phyloP scores from a whole-genome alignment of 2,797 vertebrate genomes.

The Acipenser ruthenus region DNA sequence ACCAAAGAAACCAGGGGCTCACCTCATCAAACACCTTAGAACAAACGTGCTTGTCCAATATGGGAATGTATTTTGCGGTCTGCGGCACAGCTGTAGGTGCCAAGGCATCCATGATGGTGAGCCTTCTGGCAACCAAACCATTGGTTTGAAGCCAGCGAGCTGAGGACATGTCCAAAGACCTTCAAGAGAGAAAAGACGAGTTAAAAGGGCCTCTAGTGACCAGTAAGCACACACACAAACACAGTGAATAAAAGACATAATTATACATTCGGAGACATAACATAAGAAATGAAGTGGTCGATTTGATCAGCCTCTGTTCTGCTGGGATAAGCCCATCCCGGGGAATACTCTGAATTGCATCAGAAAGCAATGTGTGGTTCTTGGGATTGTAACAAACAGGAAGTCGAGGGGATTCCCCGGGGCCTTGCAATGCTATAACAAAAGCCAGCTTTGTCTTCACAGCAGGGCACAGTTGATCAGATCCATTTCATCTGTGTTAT shows the following conservation, averaged over 20 bases:
- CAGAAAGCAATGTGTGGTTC: too few species aligned
- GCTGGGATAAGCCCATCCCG: too few species aligned
- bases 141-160: conserved; percentile 59
- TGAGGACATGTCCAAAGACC: conserved; percentile 45
- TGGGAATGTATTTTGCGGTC: conserved; percentile 46
- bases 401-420: too few species aligned
- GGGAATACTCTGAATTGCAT: too few species aligned
- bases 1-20: conserved; percentile 26
- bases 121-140: conserved; percentile 51
- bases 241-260: too few species aligned
- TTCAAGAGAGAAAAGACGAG: conserved; percentile 26
- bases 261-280: not conserved
- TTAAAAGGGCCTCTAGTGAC: not conserved
- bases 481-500: too few species aligned
- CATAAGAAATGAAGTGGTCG: too few species aligned
- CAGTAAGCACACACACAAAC: not conserved
- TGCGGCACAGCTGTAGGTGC: conserved; percentile 41
- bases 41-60: conserved; percentile 56
- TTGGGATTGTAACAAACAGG: too few species aligned
- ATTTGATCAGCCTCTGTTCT: too few species aligned
- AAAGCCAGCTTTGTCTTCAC: too few species aligned
- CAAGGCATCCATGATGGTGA: conserved; percentile 62
- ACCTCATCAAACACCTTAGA: conserved; percentile 68
- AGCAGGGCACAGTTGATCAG: too few species aligned
- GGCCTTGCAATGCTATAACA: too few species aligned